Base-by-base conservation (phyloP, 1,140 invertebrate species). In the Drosophila arawakana region DNA sequence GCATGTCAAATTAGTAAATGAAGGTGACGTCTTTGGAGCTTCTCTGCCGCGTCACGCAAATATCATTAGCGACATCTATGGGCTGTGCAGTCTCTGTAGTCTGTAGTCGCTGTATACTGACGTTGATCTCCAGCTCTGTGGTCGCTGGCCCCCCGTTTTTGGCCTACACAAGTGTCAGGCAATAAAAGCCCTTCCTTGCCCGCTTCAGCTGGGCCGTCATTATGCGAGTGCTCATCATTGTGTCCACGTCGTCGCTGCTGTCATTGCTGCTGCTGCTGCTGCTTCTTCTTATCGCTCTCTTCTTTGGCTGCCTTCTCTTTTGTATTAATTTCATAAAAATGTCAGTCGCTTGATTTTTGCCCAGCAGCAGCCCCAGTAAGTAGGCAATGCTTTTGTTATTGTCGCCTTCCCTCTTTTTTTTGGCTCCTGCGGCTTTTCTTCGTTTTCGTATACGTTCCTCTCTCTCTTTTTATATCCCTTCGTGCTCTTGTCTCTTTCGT, bases 241-340 rank as follows among this genome's bases (percentile, higher is more conserved):
- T 88, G 74, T 73, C 70, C 52, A 58, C 74, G 72, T 67, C 62
- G 65, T 58, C 46, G 76, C 59, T 60, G 73, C 59, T 60, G 73
- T 70, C 57, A 63, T 82, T 71, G 68, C 68, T 41, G 52, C 11
- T 39, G 37, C 52, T 10, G 37, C 54, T 10, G 37, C 54, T 15
- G 6, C 30, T 35, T 25, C 9, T 46, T 37, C 9, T 18, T 1
- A 3, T 49, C 37, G 11, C 10, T 2, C 35, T 46, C 34, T 55
- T 11, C 37, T 37, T 30, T 46, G 21, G 39, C 49, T 55, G 15
- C 30, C 25, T 34, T 52, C 13, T 13, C 41, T 73, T 84, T 89
- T 89, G 84, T 89, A 84, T 89, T 89, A 89, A 89, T 89, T 89
- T 89, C 84, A 89, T 89, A 89, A 89, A 89, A 89, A 89, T 79